These are phyloP conservation scores for Leucopsar rothschildi DNA, from an alignment of 2,113 vertebrate genomes.

Conservation along the genomic window DNA sequence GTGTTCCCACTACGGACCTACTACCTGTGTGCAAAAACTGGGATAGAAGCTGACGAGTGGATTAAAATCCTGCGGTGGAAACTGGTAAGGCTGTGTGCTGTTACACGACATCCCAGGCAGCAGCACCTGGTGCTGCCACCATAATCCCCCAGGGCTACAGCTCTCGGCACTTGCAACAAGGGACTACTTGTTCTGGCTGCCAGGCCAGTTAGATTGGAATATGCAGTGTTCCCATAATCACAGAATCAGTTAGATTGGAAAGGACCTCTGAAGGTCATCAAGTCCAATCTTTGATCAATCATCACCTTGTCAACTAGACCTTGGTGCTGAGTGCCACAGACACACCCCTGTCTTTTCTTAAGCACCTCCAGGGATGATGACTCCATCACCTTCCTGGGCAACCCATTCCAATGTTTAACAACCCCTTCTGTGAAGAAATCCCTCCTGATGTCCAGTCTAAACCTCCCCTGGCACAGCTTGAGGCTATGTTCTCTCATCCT, in stretches of 20 bases:
- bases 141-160: too few relatives aligned
- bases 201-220: background rate
- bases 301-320: background rate
- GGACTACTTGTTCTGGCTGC: background rate
- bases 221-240: rapidly evolving
- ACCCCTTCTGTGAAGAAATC: background rate
- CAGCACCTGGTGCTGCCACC: background rate
- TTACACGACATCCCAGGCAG: background rate
- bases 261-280: background rate
- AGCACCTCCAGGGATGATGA: background rate
- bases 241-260: background rate
- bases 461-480: background rate
- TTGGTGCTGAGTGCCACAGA: background rate
- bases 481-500: background rate
- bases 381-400: background rate
- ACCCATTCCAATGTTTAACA: background rate
- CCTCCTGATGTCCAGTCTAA: background rate
- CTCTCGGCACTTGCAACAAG: background rate
- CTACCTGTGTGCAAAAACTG: constrained; percentile 91
- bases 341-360: background rate
- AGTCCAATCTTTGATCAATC: background rate
- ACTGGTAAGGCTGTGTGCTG: constrained; percentile 76
- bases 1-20: constrained; percentile 95
- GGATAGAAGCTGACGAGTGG: constrained; percentile 96
- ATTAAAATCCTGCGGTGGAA: constrained; percentile 95